These are phyloP conservation scores for Melinaea menophilus DNA, from an alignment of 2,888 invertebrate genomes.

Conservation along the genomic window DNA sequence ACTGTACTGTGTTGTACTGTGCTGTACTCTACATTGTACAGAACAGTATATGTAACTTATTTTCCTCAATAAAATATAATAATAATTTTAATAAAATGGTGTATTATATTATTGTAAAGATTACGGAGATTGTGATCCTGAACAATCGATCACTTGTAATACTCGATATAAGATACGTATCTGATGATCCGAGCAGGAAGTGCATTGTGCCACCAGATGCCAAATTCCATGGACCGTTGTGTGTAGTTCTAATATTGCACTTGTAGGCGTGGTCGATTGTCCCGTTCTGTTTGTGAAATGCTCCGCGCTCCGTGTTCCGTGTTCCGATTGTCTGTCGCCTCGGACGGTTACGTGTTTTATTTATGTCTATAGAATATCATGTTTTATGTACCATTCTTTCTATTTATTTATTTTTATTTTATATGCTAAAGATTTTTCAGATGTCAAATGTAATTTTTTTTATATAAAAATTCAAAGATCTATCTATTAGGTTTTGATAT, in stretches of 20 bases:
- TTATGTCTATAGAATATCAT: slow-evolving; percentile 12
- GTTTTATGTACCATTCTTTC: slow-evolving; percentile 14
- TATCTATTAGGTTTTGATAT: not conserved
- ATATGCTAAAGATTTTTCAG: not conserved
- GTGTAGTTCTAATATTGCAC: slow-evolving; percentile 52
- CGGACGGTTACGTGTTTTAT: slow-evolving; percentile 30
- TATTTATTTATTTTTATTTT: not conserved
- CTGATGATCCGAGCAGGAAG: slow-evolving; percentile 75
- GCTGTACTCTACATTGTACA: too few species aligned
- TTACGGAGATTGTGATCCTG: slow-evolving; percentile 10
- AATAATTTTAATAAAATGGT: too few species aligned
- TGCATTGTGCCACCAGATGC: slow-evolving; percentile 72
- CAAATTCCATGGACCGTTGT: slow-evolving; percentile 63
- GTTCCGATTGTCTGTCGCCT: slow-evolving; percentile 44
- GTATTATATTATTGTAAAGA: not conserved
- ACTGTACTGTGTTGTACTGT: too few species aligned
- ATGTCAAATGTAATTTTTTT: not conserved
- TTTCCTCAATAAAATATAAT: too few species aligned
- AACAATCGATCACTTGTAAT: slow-evolving; percentile 51
- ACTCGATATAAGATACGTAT: slow-evolving; percentile 65
- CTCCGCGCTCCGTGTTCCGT: slow-evolving; percentile 47
- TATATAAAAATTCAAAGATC: not conserved
- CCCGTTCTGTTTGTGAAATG: slow-evolving; percentile 41
- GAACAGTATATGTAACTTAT: too few species aligned
- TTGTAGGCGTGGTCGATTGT: slow-evolving; percentile 69